Evolutionary conservation across 1,140 invertebrate species (phyloP).

Genomic region (Panagrolaimus sp.): DNA sequence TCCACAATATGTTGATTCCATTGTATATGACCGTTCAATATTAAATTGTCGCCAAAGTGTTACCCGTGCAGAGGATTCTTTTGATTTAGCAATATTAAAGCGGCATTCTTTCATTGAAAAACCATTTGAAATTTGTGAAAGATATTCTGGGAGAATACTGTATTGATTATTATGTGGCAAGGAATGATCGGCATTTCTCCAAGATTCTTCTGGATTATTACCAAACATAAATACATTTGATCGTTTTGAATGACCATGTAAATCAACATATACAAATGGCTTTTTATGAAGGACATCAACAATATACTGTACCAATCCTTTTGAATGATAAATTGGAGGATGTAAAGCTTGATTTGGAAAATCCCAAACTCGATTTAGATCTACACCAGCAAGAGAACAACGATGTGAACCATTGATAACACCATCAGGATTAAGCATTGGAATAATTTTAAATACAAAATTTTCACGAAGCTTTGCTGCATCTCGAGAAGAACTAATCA

Average conservation of each 20-base stretch:
- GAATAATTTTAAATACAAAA: conserved; percentile 81
- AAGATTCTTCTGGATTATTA: conserved; percentile 67
- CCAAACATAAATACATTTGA: conserved; percentile 85
- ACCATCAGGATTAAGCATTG: conserved; percentile 89
- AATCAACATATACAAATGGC: conserved; percentile 84
- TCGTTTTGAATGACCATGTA: conserved; percentile 79
- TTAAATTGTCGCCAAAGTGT: conserved; percentile 78
- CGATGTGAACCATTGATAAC: conserved; percentile 75
- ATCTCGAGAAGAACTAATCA: conserved; percentile 19
- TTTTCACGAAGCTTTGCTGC: conserved; percentile 40
- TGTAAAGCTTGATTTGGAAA: conserved; percentile 72
- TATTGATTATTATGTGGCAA: conserved; percentile 60
- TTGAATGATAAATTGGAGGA: conserved; percentile 88
- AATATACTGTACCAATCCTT: conserved; percentile 64
- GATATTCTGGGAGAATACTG: conserved; percentile 57
- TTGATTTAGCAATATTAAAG: conserved; percentile 72
- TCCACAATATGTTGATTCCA: conserved; percentile 81
- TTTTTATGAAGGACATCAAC: background rate
- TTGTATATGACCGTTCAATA: conserved; percentile 72
- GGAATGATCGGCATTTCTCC: conserved; percentile 60
- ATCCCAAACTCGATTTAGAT: conserved; percentile 76
- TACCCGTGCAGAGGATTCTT: conserved; percentile 77
- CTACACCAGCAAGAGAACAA: conserved; percentile 75
- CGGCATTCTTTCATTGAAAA: conserved; percentile 73
- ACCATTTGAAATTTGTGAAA: conserved; percentile 66